A percentile compares a stretch with the other conserved stretches of the same genome.
phyloP scores from a whole-genome alignment of 1,140 invertebrate genomes.

The Antheraea pernyi region DNA sequence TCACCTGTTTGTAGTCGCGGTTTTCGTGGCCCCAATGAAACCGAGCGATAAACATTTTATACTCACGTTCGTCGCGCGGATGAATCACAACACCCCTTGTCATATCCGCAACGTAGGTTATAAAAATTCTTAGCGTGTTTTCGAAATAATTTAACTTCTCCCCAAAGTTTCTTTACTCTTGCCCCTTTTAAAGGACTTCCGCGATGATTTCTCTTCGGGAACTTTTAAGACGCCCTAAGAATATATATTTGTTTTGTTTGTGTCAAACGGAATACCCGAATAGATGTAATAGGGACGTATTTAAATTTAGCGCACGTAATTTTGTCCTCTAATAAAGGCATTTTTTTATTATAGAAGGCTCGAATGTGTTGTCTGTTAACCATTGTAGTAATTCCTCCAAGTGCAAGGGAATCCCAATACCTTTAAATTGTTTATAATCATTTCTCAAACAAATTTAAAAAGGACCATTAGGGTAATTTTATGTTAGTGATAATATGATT shows the following conservation, averaged over 20 bases:
- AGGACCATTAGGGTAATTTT: too few relatives aligned
- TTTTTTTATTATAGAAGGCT: too few relatives aligned
- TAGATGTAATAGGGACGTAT: not conserved
- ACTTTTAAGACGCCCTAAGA: not conserved
- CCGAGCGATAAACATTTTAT: conserved; percentile 36
- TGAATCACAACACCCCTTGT: conserved; percentile 21
- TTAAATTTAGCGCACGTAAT: not conserved
- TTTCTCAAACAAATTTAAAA: too few relatives aligned
- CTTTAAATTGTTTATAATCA: too few relatives aligned
- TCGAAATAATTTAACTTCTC: conserved; percentile 30
- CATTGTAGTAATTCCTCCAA: too few relatives aligned
- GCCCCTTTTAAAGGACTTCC: conserved; percentile 5
- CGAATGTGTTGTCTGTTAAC: too few relatives aligned
- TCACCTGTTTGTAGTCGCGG: not conserved
- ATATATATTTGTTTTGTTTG: conserved; percentile 1
- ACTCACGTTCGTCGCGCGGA: conserved; percentile 11
- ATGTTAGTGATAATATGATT: too few relatives aligned
- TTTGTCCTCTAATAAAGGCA: too few relatives aligned
- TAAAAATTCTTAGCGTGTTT: conserved; percentile 29
- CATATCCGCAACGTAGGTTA: conserved; percentile 17
- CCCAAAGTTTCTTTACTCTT: not conserved
- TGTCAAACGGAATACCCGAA: not conserved
- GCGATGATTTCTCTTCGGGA: not conserved
- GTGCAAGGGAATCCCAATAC: too few relatives aligned
- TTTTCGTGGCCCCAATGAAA: conserved; percentile 19